Conservation (phyloP, 2,888 invertebrate genomes). For the Penaeus monodon region DNA sequence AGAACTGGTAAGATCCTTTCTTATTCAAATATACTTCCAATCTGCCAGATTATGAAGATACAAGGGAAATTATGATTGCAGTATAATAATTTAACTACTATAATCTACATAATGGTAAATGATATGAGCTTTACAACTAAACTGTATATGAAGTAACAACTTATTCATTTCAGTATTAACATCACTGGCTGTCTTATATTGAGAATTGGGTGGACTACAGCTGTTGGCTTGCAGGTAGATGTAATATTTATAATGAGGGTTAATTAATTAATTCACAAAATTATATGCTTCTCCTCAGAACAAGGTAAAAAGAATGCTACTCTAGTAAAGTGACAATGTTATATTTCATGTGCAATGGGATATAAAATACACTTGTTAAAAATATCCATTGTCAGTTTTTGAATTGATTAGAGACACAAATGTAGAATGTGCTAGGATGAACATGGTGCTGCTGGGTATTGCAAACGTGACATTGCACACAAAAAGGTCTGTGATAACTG, state of each 20-base stretch:
- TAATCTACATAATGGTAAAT: conserved; percentile 29
- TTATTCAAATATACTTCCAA: background rate
- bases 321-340: conserved; percentile 7
- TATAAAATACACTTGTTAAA: conserved; percentile 26
- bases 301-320: conserved; percentile 12
- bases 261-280: conserved; percentile 4
- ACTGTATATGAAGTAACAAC: conserved; percentile 13
- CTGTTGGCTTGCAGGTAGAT: background rate
- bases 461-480: conserved; percentile 17
- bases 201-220: background rate
- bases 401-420: conserved; percentile 9
- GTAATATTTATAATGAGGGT: background rate
- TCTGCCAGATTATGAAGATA: background rate
- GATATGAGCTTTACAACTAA: conserved; percentile 36
- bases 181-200: conserved; percentile 6
- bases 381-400: conserved; percentile 17
- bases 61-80: conserved; percentile 27
- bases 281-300: conserved; percentile 16
- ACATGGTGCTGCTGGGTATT: conserved; percentile 37
- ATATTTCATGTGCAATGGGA: conserved; percentile 1
- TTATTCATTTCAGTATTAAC: conserved; percentile 1
- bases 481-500: conserved; percentile 5
- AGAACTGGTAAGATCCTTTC: too few relatives aligned
- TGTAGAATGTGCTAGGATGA: conserved; percentile 23
- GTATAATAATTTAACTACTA: conserved; percentile 15